Base-by-base conservation (phyloP, 1,140 invertebrate genomes). In the Pygmarrhopalites habei region DNA sequence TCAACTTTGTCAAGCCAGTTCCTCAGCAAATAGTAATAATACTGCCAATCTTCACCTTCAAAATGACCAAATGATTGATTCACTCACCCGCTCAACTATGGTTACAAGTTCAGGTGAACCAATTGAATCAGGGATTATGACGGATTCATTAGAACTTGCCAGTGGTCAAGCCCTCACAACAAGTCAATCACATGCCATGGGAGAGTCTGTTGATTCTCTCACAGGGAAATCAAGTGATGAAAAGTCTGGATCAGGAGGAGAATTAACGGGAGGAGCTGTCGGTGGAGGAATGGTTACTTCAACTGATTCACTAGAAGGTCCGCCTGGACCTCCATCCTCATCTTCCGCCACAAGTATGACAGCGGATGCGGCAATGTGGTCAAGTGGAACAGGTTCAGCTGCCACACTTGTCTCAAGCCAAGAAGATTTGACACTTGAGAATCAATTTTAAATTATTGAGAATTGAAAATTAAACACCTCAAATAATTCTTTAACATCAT, bases 231-330 rank as follows among this genome's bases (percentile, higher is more conserved):
- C 32, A 14, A 44, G 44, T 57, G 58, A 57, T 39, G 47, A 60
- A 14, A 56, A 64, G 26, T 59, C 60, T 2, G n/a, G n/a, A n/a
- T 67, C 60, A 1, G 43, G 26, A 23, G 46, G 46, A 25, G 52
- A 46, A 32, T 30, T 17, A 32, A 43, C 41, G 21, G 59, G 46
- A 58, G 65, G 21, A 30, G 43, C 28, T 7, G 28, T 12, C 7
- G 60, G 49, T 17, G 46, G 58, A 14, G 46, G 58, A 14, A 65
- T 65, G 62, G 78, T 82, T 39, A 78, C 82, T 0, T 83, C 83
- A 39, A 80, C 81, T 2, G 84, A 86, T 72, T 85, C 83, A 0
- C 70, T 85, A 17, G 83, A 85, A 66, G 44, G 81, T 30, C 59
- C 19, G 25, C 44, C 17, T n/a, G 57, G 15, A 58, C 66, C 62